Conservation (phyloP, 2,888 invertebrate species). For the Polyommatus icarus region DNA sequence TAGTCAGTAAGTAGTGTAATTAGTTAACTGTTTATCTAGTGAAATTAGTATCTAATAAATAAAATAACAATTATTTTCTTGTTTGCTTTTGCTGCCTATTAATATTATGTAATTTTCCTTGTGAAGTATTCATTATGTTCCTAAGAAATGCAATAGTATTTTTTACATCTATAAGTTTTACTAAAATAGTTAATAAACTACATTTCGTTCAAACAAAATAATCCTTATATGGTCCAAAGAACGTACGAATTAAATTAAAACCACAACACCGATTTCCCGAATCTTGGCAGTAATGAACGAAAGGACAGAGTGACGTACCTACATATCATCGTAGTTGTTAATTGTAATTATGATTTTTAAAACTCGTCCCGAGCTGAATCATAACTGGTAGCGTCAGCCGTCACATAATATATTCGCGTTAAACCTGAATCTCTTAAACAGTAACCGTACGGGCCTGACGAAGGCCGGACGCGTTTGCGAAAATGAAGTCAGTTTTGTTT, state of each 20-base stretch:
- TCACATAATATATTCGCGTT: conserved; percentile 4
- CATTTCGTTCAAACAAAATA: neutral
- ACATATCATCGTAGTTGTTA: neutral
- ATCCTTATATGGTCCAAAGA: neutral
- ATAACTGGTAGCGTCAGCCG: conserved; percentile 27
- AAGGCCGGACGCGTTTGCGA: conserved; percentile 22
- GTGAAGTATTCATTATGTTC: no score
- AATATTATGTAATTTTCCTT: neutral
- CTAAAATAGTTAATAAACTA: neutral
- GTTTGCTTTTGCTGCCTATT: neutral
- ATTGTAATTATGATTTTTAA: neutral
- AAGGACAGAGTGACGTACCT: neutral
- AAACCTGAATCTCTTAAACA: conserved; percentile 2
- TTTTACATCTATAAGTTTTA: no score
- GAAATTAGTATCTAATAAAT: neutral
- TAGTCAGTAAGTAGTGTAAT: conserved; percentile 12
- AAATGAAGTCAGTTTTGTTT: conserved; percentile 22
- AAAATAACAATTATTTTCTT: neutral
- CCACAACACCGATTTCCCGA: neutral
- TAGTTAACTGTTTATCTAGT: neutral
- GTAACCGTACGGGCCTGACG: neutral
- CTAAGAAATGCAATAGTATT: no score
- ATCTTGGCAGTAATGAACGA: neutral
- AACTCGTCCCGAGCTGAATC: conserved; percentile 24
- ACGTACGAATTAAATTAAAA: neutral